Evolutionary conservation across 2,888 invertebrate genomes (phyloP), one percentile per base, ranked within the genome.

Genomic region (Macrophya alboannulata): DNA sequence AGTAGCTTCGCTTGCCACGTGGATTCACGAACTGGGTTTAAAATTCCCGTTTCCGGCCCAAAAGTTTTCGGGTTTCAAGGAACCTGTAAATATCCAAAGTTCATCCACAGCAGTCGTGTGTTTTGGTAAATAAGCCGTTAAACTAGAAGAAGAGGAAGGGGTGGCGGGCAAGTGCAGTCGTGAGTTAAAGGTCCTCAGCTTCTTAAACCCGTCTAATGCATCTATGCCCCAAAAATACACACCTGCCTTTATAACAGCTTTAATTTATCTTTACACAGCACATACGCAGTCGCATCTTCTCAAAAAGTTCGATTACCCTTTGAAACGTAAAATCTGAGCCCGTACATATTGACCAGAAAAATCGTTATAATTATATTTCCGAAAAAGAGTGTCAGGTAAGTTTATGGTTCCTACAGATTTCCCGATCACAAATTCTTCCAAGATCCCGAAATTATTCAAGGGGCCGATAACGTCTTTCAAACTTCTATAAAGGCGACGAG

Each of bases 61-160:
- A 68, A 83, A 31, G 83, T 68, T 45, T 45, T 21, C 37, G 68
- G 48, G 65, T 68, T 68, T 65, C 51, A 55, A 68, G 45, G 72
- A 82, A 82, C 82, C 82, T 85, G 85, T 85, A 82, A 85, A 85
- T 82, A 85, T 85, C 85, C 81, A 85, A 85, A 85, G 85, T 85
- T 85, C 85, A 82, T 85, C 79, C 71, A 43, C 48, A 45, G 43
- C 72, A 82, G 79, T 81, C 82, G 82, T 37, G 72, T 85, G 85
- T 76, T 84, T 85, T 76, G 74, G 85, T 84, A 85, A 85, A 85
- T 85, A 84, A 85, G 85, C 85, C 84, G 76, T 85, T 85, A 85
- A 84, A 85, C 51, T 21, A 31, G 68, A 17, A 31, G 25, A 15
- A 55, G 25, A 45, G 65, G 65, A 85, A 85, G 85, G 85, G 85